Evolutionary conservation across 2,888 invertebrate species (phyloP), one percentile per base, ranked within the genome.

Genomic region (Dryococelus australis): DNA sequence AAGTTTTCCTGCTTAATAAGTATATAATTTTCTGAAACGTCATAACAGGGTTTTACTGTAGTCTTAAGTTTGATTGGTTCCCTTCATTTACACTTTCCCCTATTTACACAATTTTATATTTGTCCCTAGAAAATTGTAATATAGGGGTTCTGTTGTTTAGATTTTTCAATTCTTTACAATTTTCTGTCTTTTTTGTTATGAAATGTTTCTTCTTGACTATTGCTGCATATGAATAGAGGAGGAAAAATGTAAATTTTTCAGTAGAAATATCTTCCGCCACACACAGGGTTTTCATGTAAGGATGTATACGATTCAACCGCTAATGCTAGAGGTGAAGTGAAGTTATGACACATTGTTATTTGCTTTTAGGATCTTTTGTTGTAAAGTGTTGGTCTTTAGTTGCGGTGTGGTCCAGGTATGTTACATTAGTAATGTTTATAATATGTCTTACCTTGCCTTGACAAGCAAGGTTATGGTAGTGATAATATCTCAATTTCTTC

Each of bases 281-380:
- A 65, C 65, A 65, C 65, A 65, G 65, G 65, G 65, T 47, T 47
- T 47, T 47, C 47, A 47, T 65, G 65, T 65, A 65, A 65, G 65
- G 65, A 65, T 16, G 65, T 65, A 65, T 65, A 65, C 65, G 65
- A 65, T 65, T 65, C 10, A 65, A 65, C 65, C 10, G 65, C 24
- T 65, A 65, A 65, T 65, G 8, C 65, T 65, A 65, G 65, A 65
- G 24, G 65, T 65, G 6, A 65, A 65, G 65, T 65, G 16, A 65
- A 65, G 65, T 16, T 65, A 65, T 65, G n/a, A n/a, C 65, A n/a
- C 65, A 65, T 65, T 65, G 65, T 65, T 65, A 65, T 65, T 65
- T 65, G 65, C 65, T 16, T 65, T 65, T 65, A 20, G 65, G 65
- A 65, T 10, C 2, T 65, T 65, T 16, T 65, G 0, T 65, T 65